Conservation (phyloP, 2,888 invertebrate species). For the Rugalucina vietnamica region DNA sequence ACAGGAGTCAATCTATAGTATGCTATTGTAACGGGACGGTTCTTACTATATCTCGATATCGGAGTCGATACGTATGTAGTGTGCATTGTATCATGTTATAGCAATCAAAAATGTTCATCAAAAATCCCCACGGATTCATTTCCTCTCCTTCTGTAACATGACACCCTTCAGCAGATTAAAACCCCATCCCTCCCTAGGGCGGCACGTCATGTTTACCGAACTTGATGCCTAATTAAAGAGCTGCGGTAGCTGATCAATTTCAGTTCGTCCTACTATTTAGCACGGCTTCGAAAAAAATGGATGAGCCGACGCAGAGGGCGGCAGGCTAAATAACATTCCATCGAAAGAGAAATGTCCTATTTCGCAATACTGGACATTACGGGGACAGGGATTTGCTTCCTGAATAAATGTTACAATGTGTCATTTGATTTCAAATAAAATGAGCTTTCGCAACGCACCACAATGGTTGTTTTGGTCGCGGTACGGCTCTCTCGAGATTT, state of each 20-base stretch:
- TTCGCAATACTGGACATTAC: not conserved
- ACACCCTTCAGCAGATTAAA: not conserved
- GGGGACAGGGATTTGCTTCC: not conserved
- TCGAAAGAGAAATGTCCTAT: not conserved
- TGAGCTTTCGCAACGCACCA: not conserved
- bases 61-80: too few relatives aligned
- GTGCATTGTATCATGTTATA: too few relatives aligned
- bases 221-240: not conserved
- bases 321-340: not conserved
- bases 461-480: not conserved
- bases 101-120: too few relatives aligned
- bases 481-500: not conserved
- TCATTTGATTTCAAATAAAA: not conserved
- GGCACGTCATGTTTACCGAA: not conserved
- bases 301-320: not conserved
- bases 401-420: not conserved
- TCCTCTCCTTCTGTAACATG: not conserved
- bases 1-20: too few relatives aligned
- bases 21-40: too few relatives aligned
- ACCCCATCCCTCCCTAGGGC: not conserved
- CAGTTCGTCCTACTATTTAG: not conserved
- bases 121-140: not conserved
- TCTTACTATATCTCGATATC: too few relatives aligned
- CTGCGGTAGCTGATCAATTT: slow-evolving; percentile 2
- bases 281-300: too few relatives aligned